Conservation (phyloP, 2,888 invertebrate species). For the Lepas anatifera region DNA sequence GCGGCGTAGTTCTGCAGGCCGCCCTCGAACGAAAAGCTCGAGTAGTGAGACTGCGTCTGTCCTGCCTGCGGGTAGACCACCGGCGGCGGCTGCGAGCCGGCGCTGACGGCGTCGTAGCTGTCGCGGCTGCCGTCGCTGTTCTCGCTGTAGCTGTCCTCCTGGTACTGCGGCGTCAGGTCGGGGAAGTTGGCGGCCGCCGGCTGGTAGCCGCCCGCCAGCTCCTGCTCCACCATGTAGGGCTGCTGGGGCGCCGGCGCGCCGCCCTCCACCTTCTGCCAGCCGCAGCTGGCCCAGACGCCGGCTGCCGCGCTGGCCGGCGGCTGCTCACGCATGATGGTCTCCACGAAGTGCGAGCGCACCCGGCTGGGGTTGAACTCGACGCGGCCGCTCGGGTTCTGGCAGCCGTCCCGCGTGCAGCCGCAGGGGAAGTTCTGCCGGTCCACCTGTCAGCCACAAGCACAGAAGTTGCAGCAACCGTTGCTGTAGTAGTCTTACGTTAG, state of each 20-base stretch:
- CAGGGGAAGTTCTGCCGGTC: slow-evolving; percentile 93
- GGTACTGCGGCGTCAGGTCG: slow-evolving; percentile 13
- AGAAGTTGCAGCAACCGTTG: too few relatives aligned
- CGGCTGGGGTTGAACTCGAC: slow-evolving; percentile 84
- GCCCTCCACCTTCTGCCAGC: slow-evolving; percentile 2
- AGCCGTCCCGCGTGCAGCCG: slow-evolving; percentile 87
- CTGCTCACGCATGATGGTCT: slow-evolving; percentile 70
- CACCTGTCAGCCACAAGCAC: slow-evolving; percentile 45
- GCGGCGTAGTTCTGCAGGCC: background rate
- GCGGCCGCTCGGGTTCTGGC: slow-evolving; percentile 80
- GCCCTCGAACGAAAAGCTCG: slow-evolving; percentile 9
- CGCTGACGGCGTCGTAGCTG: background rate
- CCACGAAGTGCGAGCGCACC: slow-evolving; percentile 92
- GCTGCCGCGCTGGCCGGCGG: background rate
- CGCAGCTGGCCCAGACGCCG: slow-evolving; percentile 8
- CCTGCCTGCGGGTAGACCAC: background rate
- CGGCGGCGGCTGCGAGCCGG: background rate
- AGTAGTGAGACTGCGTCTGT: slow-evolving; percentile 4
- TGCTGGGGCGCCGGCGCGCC: background rate
- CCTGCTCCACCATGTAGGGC: slow-evolving; percentile 4
- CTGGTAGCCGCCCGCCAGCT: background rate
- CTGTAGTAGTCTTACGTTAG: too few relatives aligned
- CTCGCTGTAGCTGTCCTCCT: background rate
- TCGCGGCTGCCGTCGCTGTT: slow-evolving; percentile 10
- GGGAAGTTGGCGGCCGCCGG: background rate